Percentiles rank a stretch among this genome's conserved stretches.
phyloP scores from a whole-genome alignment of 1,140 invertebrate genomes.

The Orius insidiosus region DNA sequence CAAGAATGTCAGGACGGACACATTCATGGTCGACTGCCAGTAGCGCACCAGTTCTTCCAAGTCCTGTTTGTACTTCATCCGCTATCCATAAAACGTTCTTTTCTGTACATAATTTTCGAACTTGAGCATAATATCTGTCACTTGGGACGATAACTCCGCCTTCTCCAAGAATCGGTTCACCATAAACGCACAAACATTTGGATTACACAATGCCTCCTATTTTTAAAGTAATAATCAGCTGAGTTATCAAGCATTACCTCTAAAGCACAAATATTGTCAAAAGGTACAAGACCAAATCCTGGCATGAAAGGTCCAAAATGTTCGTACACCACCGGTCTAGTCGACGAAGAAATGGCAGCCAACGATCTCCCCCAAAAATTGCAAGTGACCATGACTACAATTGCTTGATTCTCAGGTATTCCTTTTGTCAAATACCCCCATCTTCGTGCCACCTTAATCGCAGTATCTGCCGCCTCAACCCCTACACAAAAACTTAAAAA shows the following conservation, averaged over 20 bases:
- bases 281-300: conserved; percentile 79
- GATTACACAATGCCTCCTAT: conserved; percentile 51
- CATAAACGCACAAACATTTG: conserved; percentile 89
- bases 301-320: conserved; percentile 95
- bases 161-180: conserved; percentile 99
- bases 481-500: conserved; percentile 29
- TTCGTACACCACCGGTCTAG: conserved; percentile 69
- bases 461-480: conserved; percentile 92
- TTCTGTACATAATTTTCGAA: conserved; percentile 78
- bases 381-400: conserved; percentile 80
- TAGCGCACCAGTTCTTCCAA: conserved; percentile 79
- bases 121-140: conserved; percentile 71
- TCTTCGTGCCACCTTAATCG: conserved; percentile 81
- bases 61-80: conserved; percentile 92
- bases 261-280: conserved; percentile 68
- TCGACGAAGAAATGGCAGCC: conserved; percentile 84
- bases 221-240: neutral
- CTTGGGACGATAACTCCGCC: conserved; percentile 88
- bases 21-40: conserved; percentile 80
- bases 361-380: conserved; percentile 98
- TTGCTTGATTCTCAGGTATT: conserved; percentile 74
- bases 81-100: conserved; percentile 95
- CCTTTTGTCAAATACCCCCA: conserved; percentile 91
- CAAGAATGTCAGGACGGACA: conserved; percentile 84
- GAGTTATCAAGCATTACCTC: conserved; percentile 34